Conservation (phyloP, 2,113 vertebrate genomes). For the Stegastes partitus region DNA sequence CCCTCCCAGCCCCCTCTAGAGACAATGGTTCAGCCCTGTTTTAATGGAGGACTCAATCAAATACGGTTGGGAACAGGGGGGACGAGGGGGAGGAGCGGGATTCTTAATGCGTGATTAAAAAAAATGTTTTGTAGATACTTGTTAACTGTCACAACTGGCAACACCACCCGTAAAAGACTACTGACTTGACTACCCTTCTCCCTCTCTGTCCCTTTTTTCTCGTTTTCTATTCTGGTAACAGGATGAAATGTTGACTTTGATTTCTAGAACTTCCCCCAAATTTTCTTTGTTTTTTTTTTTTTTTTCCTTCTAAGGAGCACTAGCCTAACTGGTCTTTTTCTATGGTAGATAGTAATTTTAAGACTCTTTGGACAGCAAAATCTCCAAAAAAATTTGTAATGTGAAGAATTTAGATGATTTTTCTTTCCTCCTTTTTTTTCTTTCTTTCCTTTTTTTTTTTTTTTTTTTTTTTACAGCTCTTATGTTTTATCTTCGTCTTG, state of each 20-base stretch:
- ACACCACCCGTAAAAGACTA: constrained; percentile 94
- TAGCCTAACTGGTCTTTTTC: constrained; percentile 96
- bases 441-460: constrained; percentile 73
- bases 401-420: constrained; percentile 93
- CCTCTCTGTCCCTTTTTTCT: constrained; percentile 78
- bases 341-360: constrained; percentile 92
- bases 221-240: constrained; percentile 88
- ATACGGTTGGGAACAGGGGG: constrained; percentile 58
- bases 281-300: constrained; percentile 71
- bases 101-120: constrained; percentile 85
- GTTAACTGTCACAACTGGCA: constrained; percentile 94
- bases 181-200: constrained; percentile 94
- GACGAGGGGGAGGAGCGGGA: constrained; percentile 76
- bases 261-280: constrained; percentile 71
- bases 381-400: constrained; percentile 88
- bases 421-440: constrained; percentile 47
- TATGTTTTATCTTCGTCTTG: constrained; percentile 81
- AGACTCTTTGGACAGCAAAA: constrained; percentile 91
- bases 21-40: constrained; percentile 86
- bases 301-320: constrained; percentile 89
- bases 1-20: constrained; percentile 40
- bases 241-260: constrained; percentile 86
- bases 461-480: constrained; percentile 90
- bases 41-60: constrained; percentile 81
- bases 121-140: constrained; percentile 97